Evolutionary conservation across 2,113 vertebrate species (phyloP).

Genomic region (Hemibates koningsi): DNA sequence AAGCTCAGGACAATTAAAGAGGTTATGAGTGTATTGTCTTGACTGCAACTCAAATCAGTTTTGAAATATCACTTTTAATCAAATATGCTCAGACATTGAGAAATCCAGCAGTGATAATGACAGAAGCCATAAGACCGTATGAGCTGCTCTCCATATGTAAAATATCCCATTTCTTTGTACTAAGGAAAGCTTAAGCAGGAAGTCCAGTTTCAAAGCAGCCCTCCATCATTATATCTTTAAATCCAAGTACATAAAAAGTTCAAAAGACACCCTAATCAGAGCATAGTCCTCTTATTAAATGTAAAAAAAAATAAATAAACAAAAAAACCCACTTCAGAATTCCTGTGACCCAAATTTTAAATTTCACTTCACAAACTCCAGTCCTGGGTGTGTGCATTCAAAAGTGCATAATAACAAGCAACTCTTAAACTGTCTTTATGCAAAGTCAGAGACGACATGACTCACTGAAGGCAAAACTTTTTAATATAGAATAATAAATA

Average conservation of each 20-base stretch:
- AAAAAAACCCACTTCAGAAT: not conserved
- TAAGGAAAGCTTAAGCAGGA: not conserved
- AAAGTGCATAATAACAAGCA: not conserved
- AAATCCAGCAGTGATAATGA: not conserved
- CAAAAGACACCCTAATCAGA: not conserved
- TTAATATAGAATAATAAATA: not conserved
- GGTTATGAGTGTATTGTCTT: not conserved
- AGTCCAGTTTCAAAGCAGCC: not conserved
- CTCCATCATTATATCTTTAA: not conserved
- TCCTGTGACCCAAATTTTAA: not conserved
- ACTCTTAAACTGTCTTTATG: not conserved
- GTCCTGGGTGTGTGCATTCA: not conserved
- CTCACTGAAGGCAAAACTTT: not conserved
- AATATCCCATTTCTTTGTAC: not conserved
- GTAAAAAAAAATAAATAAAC: not conserved
- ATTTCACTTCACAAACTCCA: not conserved
- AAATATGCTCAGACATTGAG: not conserved
- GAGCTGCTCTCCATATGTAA: not conserved
- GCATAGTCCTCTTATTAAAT: not conserved
- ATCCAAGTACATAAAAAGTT: not conserved
- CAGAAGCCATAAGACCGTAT: not conserved
- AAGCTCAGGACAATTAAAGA: not conserved
- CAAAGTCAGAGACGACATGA: not conserved
- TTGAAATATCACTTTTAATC: not conserved
- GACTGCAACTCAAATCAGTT: not conserved